phyloP scores from a whole-genome alignment of 1,140 invertebrate species.

The Brachionus asplanchnoidis region DNA sequence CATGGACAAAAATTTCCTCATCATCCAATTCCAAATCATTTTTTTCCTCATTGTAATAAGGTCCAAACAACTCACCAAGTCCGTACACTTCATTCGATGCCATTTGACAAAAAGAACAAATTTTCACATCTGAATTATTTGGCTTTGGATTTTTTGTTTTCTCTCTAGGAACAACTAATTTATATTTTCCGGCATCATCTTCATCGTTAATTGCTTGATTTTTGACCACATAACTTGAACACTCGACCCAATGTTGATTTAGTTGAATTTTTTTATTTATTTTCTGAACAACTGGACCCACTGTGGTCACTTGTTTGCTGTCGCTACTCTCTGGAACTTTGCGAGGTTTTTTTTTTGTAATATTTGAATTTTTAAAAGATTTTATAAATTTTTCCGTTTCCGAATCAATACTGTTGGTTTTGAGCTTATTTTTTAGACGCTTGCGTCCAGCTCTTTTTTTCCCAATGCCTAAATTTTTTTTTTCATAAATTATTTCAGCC shows the following conservation, averaged over 20 bases:
- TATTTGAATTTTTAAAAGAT: conserved; percentile 24
- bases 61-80: conserved; percentile 14
- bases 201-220: not conserved
- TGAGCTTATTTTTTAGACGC: not conserved
- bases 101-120: not conserved
- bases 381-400: conserved; percentile 9
- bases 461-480: not conserved
- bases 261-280: not conserved
- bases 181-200: not conserved
- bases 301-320: not conserved
- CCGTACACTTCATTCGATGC: not conserved
- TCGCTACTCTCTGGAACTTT: not conserved
- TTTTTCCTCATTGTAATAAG: not conserved
- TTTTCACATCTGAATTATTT: not conserved
- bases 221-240: not conserved
- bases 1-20: not conserved
- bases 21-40: not conserved
- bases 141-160: not conserved
- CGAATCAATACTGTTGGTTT: not conserved
- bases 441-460: not conserved
- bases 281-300: not conserved
- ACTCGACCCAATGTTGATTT: not conserved
- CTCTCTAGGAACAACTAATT: not conserved
- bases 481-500: not conserved
- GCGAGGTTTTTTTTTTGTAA: not conserved